Conservation (phyloP, 2,113 vertebrate genomes). For the Pao palembangensis region DNA sequence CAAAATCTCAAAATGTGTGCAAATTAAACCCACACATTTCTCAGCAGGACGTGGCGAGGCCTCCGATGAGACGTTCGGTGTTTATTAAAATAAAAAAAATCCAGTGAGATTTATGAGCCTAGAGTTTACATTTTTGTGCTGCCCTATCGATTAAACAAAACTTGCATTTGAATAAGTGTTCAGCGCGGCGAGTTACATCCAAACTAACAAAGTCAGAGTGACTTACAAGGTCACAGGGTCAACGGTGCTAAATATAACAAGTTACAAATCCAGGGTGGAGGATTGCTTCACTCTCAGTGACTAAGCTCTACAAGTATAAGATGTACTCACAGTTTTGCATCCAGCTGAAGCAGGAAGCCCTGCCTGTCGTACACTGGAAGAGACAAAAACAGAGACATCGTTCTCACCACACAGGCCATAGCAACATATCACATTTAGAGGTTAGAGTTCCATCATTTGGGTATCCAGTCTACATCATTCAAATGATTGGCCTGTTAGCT, state of each 20-base stretch:
- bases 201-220: conserved; percentile 22
- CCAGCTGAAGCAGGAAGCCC: conserved; percentile 93
- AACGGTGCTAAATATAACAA: conserved; percentile 5
- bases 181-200: conserved; percentile 14
- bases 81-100: conserved; percentile 43
- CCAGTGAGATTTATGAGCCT: conserved; percentile 31
- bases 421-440: neutral
- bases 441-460: neutral
- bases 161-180: conserved; percentile 15
- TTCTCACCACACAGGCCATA: conserved; percentile 6
- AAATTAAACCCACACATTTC: conserved; percentile 7
- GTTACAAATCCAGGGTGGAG: conserved; percentile 6
- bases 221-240: neutral
- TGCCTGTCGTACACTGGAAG: conserved; percentile 90
- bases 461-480: conserved; percentile 23
- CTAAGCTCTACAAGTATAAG: conserved; percentile 1
- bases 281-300: conserved; percentile 4
- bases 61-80: neutral
- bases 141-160: conserved; percentile 20
- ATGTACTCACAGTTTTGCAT: conserved; percentile 91
- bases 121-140: conserved; percentile 42
- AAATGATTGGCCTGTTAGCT: conserved; percentile 56
- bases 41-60: conserved; percentile 14
- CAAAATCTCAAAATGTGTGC: conserved; percentile 14
- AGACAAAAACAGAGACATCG: conserved; percentile 28